Evolutionary conservation across 2,888 invertebrate genomes (phyloP).

Genomic region (Protonemura montana): DNA sequence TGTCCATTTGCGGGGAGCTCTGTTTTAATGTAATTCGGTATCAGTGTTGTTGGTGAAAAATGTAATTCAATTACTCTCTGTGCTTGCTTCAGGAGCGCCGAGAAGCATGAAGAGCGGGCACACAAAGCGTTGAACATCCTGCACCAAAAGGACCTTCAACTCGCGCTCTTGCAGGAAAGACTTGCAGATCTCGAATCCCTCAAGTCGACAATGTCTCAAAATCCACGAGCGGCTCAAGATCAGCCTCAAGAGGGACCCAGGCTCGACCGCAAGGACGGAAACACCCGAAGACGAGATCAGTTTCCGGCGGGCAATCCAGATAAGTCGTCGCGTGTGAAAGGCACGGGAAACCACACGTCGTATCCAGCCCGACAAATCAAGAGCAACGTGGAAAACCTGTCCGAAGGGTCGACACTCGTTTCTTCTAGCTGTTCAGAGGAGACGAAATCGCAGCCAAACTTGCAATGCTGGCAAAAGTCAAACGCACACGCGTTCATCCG

Average conservation of each 20-base stretch:
- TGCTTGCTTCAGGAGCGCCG: not conserved
- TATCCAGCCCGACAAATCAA: not conserved
- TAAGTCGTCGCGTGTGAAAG: not conserved
- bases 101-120: not conserved
- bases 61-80: not conserved
- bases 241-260: not conserved
- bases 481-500: not conserved
- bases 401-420: not conserved
- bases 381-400: not conserved
- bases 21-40: not conserved
- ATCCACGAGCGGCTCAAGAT: not conserved
- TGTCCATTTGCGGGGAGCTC: not conserved
- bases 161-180: not conserved
- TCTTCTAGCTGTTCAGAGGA: not conserved
- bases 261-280: not conserved
- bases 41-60: not conserved
- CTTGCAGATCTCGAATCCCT: not conserved
- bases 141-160: not conserved
- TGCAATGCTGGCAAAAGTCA: not conserved
- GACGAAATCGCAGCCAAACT: not conserved
- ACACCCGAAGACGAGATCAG: not conserved
- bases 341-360: not conserved
- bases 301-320: not conserved
- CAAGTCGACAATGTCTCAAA: not conserved
- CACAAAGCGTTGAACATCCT: conserved; percentile 18